phyloP scores from a whole-genome alignment of 2,888 invertebrate species.

The Caenorhabditis plicata region DNA sequence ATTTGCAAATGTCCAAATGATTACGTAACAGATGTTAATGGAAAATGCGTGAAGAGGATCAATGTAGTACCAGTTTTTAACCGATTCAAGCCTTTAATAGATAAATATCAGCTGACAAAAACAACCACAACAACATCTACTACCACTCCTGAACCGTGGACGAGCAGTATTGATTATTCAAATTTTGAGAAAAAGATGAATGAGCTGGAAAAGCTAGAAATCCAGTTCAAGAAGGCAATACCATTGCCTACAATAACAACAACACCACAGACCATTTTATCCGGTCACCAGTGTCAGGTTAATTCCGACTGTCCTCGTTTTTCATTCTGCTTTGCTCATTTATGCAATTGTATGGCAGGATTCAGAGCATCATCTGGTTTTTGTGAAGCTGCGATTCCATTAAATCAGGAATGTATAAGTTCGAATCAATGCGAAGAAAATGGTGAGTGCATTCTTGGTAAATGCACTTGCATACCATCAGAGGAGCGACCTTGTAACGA shows the following conservation, averaged over 20 bases:
- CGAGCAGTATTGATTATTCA: conserved; percentile 9
- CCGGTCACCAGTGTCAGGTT: conserved; percentile 39
- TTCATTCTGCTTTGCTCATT: conserved; percentile 49
- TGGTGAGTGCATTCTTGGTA: conserved; percentile 37
- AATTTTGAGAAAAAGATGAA: conserved; percentile 30
- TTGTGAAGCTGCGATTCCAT: conserved; percentile 37
- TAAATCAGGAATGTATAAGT: conserved; percentile 38
- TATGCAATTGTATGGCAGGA: conserved; percentile 60
- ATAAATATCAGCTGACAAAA: conserved; percentile 3
- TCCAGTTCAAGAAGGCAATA: conserved; percentile 33
- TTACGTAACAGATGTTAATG: conserved; percentile 48
- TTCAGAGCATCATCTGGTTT: conserved; percentile 40
- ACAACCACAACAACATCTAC: conserved; percentile 14
- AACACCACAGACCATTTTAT: conserved; percentile 12
- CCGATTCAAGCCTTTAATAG: conserved; percentile 12
- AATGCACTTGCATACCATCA: conserved; percentile 31
- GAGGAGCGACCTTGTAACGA: conserved; percentile 35
- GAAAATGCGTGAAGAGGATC: conserved; percentile 45
- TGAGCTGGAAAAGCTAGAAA: conserved; percentile 36
- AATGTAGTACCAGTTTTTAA: conserved; percentile 34
- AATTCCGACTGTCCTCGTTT: conserved; percentile 43
- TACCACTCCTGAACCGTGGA: background rate
- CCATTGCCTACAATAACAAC: conserved; percentile 3
- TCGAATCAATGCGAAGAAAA: conserved; percentile 44
- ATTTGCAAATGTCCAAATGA: conserved; percentile 50